These are phyloP conservation scores for Telmatherina bonti DNA, from an alignment of 2,797 vertebrate species.

Conservation along the genomic window DNA sequence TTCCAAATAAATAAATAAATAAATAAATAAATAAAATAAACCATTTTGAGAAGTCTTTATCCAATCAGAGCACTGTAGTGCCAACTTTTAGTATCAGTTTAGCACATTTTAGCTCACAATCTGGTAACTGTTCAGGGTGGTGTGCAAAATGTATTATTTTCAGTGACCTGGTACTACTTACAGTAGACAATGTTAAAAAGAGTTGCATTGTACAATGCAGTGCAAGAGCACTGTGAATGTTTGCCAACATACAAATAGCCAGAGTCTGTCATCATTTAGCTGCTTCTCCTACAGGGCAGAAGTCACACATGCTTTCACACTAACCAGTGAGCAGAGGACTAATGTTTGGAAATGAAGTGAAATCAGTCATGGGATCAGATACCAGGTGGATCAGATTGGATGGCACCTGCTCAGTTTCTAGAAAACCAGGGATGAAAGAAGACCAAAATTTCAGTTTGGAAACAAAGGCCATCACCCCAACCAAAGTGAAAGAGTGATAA, in stretches of 20 bases:
- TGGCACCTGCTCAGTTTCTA: not conserved
- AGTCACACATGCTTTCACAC: not conserved
- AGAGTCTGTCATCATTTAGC: not conserved
- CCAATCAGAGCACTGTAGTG: not conserved
- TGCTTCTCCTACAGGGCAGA: not conserved
- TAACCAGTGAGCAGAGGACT: not conserved
- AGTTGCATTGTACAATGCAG: no score
- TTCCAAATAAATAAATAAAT: not conserved
- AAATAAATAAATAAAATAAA: not conserved
- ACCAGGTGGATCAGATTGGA: not conserved
- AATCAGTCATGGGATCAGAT: not conserved
- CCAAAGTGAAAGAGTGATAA: not conserved
- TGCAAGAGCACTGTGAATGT: no score
- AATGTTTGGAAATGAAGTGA: not conserved
- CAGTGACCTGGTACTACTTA: no score
- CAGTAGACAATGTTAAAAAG: no score
- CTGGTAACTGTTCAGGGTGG: no score
- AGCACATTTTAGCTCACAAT: no score
- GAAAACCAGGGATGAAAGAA: not conserved
- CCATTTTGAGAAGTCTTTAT: not conserved
- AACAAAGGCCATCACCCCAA: not conserved
- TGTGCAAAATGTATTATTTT: not conserved
- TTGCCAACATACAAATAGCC: no score
- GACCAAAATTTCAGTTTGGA: not conserved
- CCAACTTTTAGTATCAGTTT: not conserved